Percentiles rank a stretch among this genome's conserved stretches.
Evolutionary conservation across 1,140 invertebrate genomes (phyloP).

Genomic region (Pachyrhynchus sulphureomaculatus): DNA sequence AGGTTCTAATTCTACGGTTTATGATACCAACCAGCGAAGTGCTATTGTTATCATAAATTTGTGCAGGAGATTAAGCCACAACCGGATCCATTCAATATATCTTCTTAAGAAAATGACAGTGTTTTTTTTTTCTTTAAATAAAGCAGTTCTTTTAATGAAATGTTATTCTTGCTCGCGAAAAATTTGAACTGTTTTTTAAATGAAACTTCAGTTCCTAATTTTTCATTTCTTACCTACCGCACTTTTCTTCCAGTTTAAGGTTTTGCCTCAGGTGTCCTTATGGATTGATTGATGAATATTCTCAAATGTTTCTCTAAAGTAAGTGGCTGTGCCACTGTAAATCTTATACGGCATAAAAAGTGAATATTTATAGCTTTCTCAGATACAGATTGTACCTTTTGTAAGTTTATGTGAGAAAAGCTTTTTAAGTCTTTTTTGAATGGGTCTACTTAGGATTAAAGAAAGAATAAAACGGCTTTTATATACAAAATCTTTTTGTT

Average conservation of each 20-base stretch:
- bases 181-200: background rate
- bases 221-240: conserved; percentile 3
- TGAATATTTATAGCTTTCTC: conserved; percentile 32
- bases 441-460: conserved; percentile 22
- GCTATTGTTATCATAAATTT: no score
- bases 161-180: no score
- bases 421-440: conserved; percentile 27
- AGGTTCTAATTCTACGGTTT: no score
- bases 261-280: conserved; percentile 27
- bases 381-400: conserved; percentile 32
- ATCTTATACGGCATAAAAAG: conserved; percentile 32
- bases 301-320: conserved; percentile 29
- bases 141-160: no score
- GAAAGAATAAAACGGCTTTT: conserved; percentile 14
- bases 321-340: conserved; percentile 34
- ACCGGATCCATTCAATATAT: no score
- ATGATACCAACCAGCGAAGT: no score
- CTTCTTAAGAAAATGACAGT: no score
- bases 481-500: conserved; percentile 16
- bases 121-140: no score
- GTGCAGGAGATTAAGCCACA: no score
- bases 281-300: conserved; percentile 32
- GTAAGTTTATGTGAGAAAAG: conserved; percentile 30
- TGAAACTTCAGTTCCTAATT: conserved; percentile 14
- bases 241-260: conserved; percentile 8